phyloP scores from a whole-genome alignment of 2,888 invertebrate species.

The Andrena dorsata region DNA sequence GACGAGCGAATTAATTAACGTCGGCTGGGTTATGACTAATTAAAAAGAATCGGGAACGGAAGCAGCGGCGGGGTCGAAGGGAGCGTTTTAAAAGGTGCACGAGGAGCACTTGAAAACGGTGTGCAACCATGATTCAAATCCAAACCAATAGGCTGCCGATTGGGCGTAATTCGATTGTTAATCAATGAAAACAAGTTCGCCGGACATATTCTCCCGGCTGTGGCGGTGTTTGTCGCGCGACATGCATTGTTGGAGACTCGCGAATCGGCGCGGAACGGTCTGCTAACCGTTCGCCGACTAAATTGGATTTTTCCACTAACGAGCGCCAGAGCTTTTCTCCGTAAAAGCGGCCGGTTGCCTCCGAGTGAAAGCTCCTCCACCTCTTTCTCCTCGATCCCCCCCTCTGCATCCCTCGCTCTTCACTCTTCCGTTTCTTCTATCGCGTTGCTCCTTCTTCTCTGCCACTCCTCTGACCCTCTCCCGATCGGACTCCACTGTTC shows the following conservation, averaged over 20 bases:
- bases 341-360: conserved; percentile 51
- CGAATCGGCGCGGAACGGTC: conserved; percentile 46
- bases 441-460: conserved; percentile 32
- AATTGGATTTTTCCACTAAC: conserved; percentile 77
- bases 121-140: conserved; percentile 45
- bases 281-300: conserved; percentile 70
- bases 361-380: conserved; percentile 55
- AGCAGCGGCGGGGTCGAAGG: not conserved
- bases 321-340: conserved; percentile 64
- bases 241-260: conserved; percentile 58
- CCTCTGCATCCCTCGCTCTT: conserved; percentile 7
- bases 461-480: not conserved
- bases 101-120: conserved; percentile 17
- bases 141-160: conserved; percentile 54
- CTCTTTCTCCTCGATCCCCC: not conserved
- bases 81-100: not conserved
- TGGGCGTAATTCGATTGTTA: conserved; percentile 76
- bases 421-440: conserved; percentile 27
- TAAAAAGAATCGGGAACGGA: conserved; percentile 22
- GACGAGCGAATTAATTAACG: conserved; percentile 34
- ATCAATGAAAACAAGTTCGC: conserved; percentile 71
- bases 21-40: conserved; percentile 39
- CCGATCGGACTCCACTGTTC: conserved; percentile 3
- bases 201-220: conserved; percentile 44
- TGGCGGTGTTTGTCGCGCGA: conserved; percentile 28